Base-by-base conservation (phyloP, 2,888 invertebrate genomes). In the Ichneumoninae sp. region DNA sequence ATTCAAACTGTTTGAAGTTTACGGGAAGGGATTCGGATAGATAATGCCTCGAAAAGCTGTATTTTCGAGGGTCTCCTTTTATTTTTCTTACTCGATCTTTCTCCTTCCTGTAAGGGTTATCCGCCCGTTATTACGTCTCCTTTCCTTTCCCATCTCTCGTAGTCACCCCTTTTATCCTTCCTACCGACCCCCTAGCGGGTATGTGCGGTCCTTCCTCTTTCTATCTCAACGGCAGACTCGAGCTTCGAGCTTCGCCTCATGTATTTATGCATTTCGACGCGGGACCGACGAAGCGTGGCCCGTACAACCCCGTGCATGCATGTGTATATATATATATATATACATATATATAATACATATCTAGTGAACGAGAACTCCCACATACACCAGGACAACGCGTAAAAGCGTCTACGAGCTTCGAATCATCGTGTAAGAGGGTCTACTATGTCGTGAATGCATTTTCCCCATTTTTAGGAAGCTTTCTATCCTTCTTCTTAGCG, bases 231-330 rank as follows among this genome's bases (percentile, higher is more conserved):
- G 74, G 57, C 40, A 81, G 74, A 47, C 44, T 47, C 44, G 44
- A 19, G 73, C 54, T 75, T 68, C 89, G 78, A 88, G 89, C 87
- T 88, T 88, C 88, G 85, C 89, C 90, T 93, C 92, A 93, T 93
- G 92, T 93, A 93, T 93, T 93, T 93, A 93, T 93, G 92, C 92
- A 93, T 93, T 93, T 92, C 86, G 85, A 83, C 85, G 83, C 65
- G 69, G 79, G 47, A 83, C 70, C 80, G 80, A 73, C 83, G 71
- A 81, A 66, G 69, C 78, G 16, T 69, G 74, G 74, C 69, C 47
- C 84, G 66, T 36, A 73, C 81, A 71, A 81, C 66, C 76, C 54
- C 40, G 63, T 54, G 36, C 66, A 77, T 54, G 30, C 70, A 63
- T n/a, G 8, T 54, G 33, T n/a, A 60, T 71, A 66, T 10, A 26